Conservation (phyloP, 2,797 vertebrate species). For the Gobio occitaniae region DNA sequence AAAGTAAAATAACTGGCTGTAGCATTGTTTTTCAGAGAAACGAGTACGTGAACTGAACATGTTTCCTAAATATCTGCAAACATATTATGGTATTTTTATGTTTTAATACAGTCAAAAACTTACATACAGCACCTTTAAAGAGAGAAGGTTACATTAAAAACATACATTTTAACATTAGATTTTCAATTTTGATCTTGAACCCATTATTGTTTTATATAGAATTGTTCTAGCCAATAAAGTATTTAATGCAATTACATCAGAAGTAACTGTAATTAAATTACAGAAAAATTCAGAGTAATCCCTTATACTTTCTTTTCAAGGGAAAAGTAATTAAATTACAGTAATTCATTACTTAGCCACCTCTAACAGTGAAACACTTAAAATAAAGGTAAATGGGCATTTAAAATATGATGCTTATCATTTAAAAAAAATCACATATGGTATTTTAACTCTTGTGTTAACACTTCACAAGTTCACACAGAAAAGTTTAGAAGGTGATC, state of each 20-base stretch:
- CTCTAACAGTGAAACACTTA: background rate
- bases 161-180: background rate
- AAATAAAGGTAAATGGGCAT: background rate
- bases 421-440: no score
- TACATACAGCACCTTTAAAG: background rate
- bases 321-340: background rate
- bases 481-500: background rate
- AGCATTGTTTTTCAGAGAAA: no score
- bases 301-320: background rate
- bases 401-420: background rate
- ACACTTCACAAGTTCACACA: background rate
- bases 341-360: no score
- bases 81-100: no score
- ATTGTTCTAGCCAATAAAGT: background rate
- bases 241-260: background rate
- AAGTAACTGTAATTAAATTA: background rate
- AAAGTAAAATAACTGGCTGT: no score
- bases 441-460: no score
- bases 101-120: no score
- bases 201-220: background rate
- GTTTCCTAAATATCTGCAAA: no score
- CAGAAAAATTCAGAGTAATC: background rate
- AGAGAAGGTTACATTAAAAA: background rate
- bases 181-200: background rate
- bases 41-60: no score